These are phyloP conservation scores for Erinaceus europaeus DNA, from an alignment of 2,113 vertebrate species.

Conservation along the genomic window DNA sequence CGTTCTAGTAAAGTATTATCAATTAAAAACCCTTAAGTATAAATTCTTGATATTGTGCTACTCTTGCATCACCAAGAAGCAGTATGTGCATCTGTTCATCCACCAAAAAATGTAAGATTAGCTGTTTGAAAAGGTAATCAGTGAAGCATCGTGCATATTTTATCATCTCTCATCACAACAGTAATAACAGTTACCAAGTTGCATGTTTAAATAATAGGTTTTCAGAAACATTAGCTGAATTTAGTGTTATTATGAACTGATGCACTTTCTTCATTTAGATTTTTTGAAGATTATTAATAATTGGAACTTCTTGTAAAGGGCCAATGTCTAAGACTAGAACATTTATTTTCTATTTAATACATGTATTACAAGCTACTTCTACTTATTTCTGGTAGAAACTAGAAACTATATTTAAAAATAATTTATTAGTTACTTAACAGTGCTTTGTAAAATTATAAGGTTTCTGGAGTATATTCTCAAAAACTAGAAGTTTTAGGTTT, in stretches of 20 bases:
- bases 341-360: conserved; percentile 24
- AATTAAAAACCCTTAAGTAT: conserved; percentile 55
- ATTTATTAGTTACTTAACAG: too few species aligned
- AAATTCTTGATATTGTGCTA: conserved; percentile 34
- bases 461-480: too few species aligned
- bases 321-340: not conserved
- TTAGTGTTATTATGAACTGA: conserved; percentile 53
- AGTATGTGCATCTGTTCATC: conserved; percentile 57
- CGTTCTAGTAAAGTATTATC: conserved; percentile 53
- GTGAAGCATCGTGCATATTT: conserved; percentile 65
- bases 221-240: conserved; percentile 63
- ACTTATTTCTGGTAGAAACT: conserved; percentile 2
- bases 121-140: conserved; percentile 70
- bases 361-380: not conserved
- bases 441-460: too few species aligned
- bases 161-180: conserved; percentile 71
- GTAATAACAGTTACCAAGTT: conserved; percentile 50
- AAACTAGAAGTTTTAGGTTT: not conserved
- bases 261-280: conserved; percentile 27
- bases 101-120: conserved; percentile 52
- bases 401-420: too few species aligned
- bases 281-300: conserved; percentile 45
- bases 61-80: conserved; percentile 14
- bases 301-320: conserved; percentile 37
- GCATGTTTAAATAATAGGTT: conserved; percentile 56